phyloP scores from a whole-genome alignment of 2,113 vertebrate species.

The Campylomormyrus tamandua region DNA sequence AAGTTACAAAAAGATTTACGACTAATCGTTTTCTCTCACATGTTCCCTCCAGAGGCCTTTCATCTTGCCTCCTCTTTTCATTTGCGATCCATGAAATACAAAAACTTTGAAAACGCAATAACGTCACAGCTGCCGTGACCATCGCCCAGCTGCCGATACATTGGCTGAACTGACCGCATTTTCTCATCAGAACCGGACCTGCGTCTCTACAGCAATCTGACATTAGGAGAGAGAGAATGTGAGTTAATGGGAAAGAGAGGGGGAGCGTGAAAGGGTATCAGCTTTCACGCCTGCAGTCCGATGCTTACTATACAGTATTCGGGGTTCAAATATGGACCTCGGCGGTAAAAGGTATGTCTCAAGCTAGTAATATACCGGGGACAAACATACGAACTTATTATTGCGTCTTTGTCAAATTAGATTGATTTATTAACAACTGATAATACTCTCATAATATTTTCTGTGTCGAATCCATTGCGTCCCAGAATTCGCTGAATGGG shows the following conservation, averaged over 20 bases:
- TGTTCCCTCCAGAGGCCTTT: not conserved
- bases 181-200: not conserved
- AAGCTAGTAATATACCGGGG: slow-evolving; percentile 44
- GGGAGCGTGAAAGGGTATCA: slow-evolving; percentile 38
- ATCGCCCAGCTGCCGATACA: not conserved
- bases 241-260: slow-evolving; percentile 27
- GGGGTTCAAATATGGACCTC: slow-evolving; percentile 53
- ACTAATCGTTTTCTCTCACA: not conserved
- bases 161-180: not conserved
- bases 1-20: not conserved
- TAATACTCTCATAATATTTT: not conserved
- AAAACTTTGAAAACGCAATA: not conserved
- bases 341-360: slow-evolving; percentile 31
- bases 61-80: not conserved
- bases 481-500: not conserved
- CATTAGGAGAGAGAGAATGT: not conserved
- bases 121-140: not conserved
- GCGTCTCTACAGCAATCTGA: not conserved
- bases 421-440: slow-evolving; percentile 17
- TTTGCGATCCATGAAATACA: not conserved
- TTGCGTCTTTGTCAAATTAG: slow-evolving; percentile 29
- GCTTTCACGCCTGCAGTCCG: slow-evolving; percentile 3
- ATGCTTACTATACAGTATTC: slow-evolving; percentile 33
- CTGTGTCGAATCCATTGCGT: not conserved
- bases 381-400: slow-evolving; percentile 38